These are phyloP conservation scores for Erpetoichthys calabaricus DNA, from an alignment of 2,797 vertebrate genomes.

Conservation along the genomic window DNA sequence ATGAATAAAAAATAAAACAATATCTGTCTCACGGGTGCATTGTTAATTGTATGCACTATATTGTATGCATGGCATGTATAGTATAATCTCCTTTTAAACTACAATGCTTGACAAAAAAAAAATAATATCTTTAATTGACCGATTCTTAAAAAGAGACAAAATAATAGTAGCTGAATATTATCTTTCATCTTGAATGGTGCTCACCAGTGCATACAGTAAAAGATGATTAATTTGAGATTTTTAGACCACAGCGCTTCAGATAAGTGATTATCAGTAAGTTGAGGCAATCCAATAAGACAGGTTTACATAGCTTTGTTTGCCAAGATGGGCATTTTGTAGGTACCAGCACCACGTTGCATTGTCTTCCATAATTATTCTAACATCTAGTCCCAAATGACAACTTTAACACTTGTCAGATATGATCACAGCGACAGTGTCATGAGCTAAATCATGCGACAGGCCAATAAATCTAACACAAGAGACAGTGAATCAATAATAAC, in stretches of 20 bases:
- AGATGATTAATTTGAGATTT: too few relatives aligned
- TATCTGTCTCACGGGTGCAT: too few relatives aligned
- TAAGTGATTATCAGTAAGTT: neutral
- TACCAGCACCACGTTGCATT: constrained; percentile 10
- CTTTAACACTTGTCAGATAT: constrained; percentile 23
- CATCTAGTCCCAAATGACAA: constrained; percentile 12
- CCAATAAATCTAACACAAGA: constrained; percentile 1
- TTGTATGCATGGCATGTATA: too few relatives aligned
- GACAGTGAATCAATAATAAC: constrained; percentile 4
- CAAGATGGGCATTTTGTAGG: neutral
- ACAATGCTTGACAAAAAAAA: too few relatives aligned
- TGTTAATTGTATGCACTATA: too few relatives aligned
- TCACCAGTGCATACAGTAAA: too few relatives aligned
- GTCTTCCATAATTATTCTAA: constrained; percentile 18
- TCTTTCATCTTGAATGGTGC: too few relatives aligned
- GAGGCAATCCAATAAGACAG: neutral
- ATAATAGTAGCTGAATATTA: too few relatives aligned
- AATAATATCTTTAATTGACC: too few relatives aligned
- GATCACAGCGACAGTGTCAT: constrained; percentile 17
- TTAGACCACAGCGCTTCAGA: neutral
- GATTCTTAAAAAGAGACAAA: too few relatives aligned
- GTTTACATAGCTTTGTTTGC: constrained; percentile 5
- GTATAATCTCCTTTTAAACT: too few relatives aligned
- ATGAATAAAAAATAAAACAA: too few relatives aligned
- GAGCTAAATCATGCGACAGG: constrained; percentile 9